A percentile compares a stretch with the other conserved stretches of the same genome.
phyloP scores from a whole-genome alignment of 2,797 vertebrate species.

The Enteromius argenteus region DNA sequence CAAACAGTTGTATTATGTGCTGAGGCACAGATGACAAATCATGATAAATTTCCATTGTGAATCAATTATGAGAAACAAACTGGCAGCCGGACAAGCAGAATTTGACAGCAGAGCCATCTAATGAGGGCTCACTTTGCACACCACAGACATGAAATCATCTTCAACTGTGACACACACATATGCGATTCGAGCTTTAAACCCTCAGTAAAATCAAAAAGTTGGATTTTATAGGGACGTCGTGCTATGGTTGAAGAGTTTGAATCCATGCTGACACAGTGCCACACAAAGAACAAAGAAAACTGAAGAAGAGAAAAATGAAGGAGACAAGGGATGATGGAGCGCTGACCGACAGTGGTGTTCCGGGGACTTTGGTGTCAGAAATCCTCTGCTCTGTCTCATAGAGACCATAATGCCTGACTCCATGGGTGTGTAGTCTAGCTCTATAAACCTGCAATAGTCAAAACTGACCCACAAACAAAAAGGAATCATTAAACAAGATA shows the following conservation, averaged over 20 bases:
- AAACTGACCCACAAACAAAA: constrained; percentile 80
- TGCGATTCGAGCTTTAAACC: constrained; percentile 46
- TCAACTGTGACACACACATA: not conserved
- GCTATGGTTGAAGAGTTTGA: constrained; percentile 30
- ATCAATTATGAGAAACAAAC: constrained; percentile 43
- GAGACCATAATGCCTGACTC: constrained; percentile 84
- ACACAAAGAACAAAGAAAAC: constrained; percentile 35
- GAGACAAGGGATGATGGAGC: constrained; percentile 66
- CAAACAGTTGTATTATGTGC: constrained; percentile 19
- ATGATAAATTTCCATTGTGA: not conserved
- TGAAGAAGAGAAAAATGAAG: constrained; percentile 24
- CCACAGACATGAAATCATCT: constrained; percentile 10
- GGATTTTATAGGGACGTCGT: not conserved
- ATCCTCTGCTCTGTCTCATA: constrained; percentile 84
- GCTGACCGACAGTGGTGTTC: constrained; percentile 76
- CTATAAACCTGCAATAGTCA: constrained; percentile 87
- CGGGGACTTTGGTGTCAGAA: constrained; percentile 75
- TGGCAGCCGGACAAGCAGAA: constrained; percentile 1
- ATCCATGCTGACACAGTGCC: constrained; percentile 66
- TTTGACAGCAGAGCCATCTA: constrained; percentile 21
- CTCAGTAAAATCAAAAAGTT: constrained; percentile 7
- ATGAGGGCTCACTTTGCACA: constrained; percentile 39
- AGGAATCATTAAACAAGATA: constrained; percentile 60
- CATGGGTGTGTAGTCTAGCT: constrained; percentile 86
- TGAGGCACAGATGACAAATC: constrained; percentile 16